Evolutionary conservation across 2,888 invertebrate species (phyloP).

Genomic region (Graphium colonna): DNA sequence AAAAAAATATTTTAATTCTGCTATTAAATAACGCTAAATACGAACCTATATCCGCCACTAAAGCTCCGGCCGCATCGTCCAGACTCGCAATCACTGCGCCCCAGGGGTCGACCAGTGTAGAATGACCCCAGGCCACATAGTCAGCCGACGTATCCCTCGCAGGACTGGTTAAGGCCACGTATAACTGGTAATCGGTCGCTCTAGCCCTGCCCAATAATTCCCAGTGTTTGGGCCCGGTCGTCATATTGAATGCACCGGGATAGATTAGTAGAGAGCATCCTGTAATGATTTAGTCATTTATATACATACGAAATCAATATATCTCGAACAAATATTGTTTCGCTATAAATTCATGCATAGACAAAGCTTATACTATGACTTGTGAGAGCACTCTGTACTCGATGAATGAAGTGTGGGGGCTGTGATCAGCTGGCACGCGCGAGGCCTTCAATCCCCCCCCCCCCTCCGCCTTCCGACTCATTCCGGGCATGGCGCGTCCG

Average conservation of each 20-base stretch:
- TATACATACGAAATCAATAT: too few species aligned
- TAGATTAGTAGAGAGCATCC: conserved; percentile 93
- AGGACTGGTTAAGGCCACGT: conserved; percentile 91
- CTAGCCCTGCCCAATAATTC: conserved; percentile 89
- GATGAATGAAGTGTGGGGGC: too few species aligned
- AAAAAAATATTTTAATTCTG: too few species aligned
- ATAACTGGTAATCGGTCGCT: conserved; percentile 94
- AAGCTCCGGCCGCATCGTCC: conserved; percentile 84
- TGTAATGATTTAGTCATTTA: conserved; percentile 43
- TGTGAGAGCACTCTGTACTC: too few species aligned
- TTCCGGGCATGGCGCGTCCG: too few species aligned
- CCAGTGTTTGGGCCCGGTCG: conserved; percentile 97
- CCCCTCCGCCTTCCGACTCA: too few species aligned
- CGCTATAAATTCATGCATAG: too few species aligned
- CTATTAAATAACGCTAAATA: not conserved
- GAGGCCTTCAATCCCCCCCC: too few species aligned
- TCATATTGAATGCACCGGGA: conserved; percentile 98
- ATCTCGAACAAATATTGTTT: too few species aligned
- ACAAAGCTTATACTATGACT: too few species aligned
- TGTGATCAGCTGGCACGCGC: too few species aligned
- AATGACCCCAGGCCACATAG: conserved; percentile 95
- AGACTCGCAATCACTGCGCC: conserved; percentile 85
- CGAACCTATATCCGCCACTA: conserved; percentile 88
- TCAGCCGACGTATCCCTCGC: conserved; percentile 85
- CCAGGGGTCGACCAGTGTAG: conserved; percentile 92